These are phyloP conservation scores for Atlantisia rogersi DNA, from an alignment of 2,113 vertebrate species.

Conservation along the genomic window DNA sequence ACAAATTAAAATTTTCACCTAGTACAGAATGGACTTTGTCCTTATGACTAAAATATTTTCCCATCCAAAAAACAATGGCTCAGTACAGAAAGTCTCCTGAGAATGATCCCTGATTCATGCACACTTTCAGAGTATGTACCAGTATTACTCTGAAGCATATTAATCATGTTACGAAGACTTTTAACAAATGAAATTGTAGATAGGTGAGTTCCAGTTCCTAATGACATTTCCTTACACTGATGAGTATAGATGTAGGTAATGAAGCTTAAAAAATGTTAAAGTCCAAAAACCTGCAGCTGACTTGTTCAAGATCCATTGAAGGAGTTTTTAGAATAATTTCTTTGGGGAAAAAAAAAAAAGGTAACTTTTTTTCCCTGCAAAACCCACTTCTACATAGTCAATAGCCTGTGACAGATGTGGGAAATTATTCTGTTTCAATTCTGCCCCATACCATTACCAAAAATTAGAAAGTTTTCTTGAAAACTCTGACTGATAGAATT, in stretches of 20 bases:
- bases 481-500: neutral
- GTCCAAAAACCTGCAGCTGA: neutral
- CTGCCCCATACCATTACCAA: neutral
- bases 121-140: neutral
- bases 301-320: neutral
- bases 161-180: neutral
- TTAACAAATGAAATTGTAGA: neutral
- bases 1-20: neutral
- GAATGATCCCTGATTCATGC: neutral
- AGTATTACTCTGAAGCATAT: neutral
- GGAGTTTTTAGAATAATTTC: neutral
- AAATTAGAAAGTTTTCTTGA: neutral
- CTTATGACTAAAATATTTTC: neutral
- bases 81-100: neutral
- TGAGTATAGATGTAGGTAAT: rapidly evolving
- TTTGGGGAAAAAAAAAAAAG: neutral
- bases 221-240: neutral
- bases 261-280: neutral
- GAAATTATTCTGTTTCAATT: neutral
- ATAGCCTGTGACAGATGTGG: neutral
- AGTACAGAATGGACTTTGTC: neutral
- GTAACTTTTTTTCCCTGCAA: neutral
- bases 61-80: neutral
- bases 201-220: neutral
- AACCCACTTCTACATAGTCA: neutral